A percentile compares a stretch with the other conserved stretches of the same genome.
Conservation (phyloP, 2,797 vertebrate genomes). For the Anomalospiza imberbis region DNA sequence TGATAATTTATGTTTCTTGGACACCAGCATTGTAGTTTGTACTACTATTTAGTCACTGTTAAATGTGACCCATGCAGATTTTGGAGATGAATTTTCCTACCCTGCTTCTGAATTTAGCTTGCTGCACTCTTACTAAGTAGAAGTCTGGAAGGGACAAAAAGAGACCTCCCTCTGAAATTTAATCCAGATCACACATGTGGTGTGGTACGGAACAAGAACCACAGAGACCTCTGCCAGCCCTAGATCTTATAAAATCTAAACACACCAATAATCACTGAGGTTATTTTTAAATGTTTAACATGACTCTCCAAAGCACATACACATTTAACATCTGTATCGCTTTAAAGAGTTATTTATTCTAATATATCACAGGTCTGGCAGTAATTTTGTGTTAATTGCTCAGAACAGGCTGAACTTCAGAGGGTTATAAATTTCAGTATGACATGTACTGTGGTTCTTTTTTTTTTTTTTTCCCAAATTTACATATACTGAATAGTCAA, state of each 20-base stretch:
- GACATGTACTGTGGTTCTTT: neutral
- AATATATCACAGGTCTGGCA: constrained; percentile 25
- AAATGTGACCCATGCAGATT: neutral
- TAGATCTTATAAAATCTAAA: constrained; percentile 10
- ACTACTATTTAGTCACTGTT: neutral
- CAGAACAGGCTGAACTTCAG: constrained; percentile 26
- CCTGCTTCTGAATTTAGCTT: neutral
- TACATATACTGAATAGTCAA: neutral
- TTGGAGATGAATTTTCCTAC: neutral
- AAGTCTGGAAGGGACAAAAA: neutral
- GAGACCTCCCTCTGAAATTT: constrained; percentile 1
- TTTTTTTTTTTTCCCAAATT: neutral
- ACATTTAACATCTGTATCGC: constrained; percentile 48
- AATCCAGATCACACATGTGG: neutral
- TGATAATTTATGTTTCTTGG: neutral
- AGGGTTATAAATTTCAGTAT: constrained; percentile 10
- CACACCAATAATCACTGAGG: neutral
- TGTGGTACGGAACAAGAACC: neutral
- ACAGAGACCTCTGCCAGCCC: neutral
- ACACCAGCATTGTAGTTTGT: neutral
- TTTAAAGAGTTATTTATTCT: constrained; percentile 49
- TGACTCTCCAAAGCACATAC: neutral
- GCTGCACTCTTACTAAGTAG: neutral
- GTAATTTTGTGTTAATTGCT: constrained; percentile 54
- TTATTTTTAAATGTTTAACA: constrained; percentile 51